phyloP scores from a whole-genome alignment of 2,113 vertebrate genomes.

The Uria aalge region DNA sequence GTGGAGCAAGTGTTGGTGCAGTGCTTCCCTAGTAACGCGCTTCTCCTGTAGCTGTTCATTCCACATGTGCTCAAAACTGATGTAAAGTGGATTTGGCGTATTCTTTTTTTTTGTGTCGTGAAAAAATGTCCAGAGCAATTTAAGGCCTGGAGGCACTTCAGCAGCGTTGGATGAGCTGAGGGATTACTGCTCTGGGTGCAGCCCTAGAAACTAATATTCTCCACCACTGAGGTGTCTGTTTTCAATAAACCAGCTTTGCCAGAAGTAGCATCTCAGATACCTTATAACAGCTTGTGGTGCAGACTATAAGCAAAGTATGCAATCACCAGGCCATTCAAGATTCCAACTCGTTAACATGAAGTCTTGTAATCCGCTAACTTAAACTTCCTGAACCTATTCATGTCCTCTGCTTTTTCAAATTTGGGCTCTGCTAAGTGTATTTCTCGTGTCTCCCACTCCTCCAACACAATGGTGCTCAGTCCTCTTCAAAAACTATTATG shows the following conservation, averaged over 20 bases:
- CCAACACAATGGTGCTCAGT: neutral
- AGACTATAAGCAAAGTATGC: fast-evolving
- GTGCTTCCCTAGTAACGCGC: fast-evolving
- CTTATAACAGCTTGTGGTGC: fast-evolving
- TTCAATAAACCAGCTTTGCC: neutral
- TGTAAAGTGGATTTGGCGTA: fast-evolving
- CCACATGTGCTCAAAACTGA: fast-evolving
- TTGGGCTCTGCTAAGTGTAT: fast-evolving
- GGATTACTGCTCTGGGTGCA: neutral
- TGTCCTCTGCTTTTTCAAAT: neutral
- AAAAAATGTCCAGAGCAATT: neutral
- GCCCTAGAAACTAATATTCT: neutral
- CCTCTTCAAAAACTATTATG: neutral
- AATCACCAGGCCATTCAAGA: neutral
- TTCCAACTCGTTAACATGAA: neutral
- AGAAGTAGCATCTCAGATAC: neutral
- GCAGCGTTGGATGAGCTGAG: neutral
- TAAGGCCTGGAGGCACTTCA: neutral
- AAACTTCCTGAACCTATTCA: fast-evolving
- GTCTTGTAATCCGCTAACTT: neutral
- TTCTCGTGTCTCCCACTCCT: neutral
- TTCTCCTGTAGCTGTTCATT: fast-evolving
- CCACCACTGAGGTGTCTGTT: fast-evolving
- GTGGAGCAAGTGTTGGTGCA: too few relatives aligned
- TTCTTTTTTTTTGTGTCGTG: too few relatives aligned